These are phyloP conservation scores for Spicauda simplicius DNA, from an alignment of 2,888 invertebrate species.

Conservation along the genomic window DNA sequence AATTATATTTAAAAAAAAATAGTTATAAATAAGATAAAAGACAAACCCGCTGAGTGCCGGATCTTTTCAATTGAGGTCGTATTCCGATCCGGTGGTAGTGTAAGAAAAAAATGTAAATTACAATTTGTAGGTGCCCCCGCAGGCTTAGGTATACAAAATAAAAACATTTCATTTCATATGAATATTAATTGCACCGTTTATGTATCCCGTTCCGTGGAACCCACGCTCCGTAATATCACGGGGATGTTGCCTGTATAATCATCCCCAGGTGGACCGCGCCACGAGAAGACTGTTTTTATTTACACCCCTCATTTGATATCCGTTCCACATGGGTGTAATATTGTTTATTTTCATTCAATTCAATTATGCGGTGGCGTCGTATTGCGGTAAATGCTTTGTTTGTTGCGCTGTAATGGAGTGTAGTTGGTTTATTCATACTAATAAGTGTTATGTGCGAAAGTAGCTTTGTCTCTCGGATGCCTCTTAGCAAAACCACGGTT, in stretches of 20 bases:
- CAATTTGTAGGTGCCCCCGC: too few relatives aligned
- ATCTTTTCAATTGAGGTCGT: too few relatives aligned
- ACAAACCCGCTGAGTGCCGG: too few relatives aligned
- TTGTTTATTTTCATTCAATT: slow-evolving; percentile 18
- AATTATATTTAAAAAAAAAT: too few relatives aligned
- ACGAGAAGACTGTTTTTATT: slow-evolving; percentile 22
- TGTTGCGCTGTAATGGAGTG: neutral
- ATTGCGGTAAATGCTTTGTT: neutral
- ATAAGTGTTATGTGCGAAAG: too few relatives aligned
- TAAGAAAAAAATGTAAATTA: too few relatives aligned
- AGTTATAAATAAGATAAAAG: too few relatives aligned
- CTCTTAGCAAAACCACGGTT: too few relatives aligned
- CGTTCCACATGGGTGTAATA: slow-evolving; percentile 5
- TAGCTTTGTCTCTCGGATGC: too few relatives aligned
- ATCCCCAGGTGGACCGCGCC: neutral
- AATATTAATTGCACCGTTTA: slow-evolving; percentile 4
- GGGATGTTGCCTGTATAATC: slow-evolving; percentile 4
- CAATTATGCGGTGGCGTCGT: neutral
- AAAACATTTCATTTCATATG: too few relatives aligned
- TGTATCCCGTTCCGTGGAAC: slow-evolving; percentile 6
- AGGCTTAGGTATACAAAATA: too few relatives aligned
- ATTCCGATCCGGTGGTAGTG: too few relatives aligned
- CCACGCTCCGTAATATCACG: slow-evolving; percentile 3
- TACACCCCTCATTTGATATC: slow-evolving; percentile 14
- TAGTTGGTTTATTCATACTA: neutral